A percentile compares a stretch with the other conserved stretches of the same genome.
Conservation (phyloP, 2,888 invertebrate species). For the Cataglyphis altisquamis region DNA sequence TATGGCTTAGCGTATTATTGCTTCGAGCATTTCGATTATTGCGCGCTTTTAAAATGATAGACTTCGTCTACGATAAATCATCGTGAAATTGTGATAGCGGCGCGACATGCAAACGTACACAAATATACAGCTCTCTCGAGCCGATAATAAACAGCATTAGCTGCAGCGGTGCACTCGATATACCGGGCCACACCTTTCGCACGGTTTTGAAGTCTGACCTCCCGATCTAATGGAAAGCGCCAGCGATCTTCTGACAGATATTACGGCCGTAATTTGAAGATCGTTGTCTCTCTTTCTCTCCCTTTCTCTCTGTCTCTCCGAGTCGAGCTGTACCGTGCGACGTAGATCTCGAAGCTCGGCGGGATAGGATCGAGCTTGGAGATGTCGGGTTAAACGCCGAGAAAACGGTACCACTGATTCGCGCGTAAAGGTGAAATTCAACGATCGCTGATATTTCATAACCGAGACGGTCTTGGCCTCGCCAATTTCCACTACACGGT, state of each 20-base stretch:
- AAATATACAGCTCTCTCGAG: background rate
- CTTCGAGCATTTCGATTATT: constrained; percentile 13
- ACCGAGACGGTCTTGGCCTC: background rate
- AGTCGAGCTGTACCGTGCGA: background rate
- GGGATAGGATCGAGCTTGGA: constrained; percentile 34
- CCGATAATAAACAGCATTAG: constrained; percentile 54
- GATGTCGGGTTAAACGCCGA: constrained; percentile 34
- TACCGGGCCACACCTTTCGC: constrained; percentile 77
- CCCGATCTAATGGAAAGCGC: constrained; percentile 47
- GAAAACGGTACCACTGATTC: constrained; percentile 9
- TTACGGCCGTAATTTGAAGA: constrained; percentile 37
- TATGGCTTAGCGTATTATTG: constrained; percentile 20
- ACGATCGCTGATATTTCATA: constrained; percentile 40
- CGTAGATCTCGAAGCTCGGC: constrained; percentile 17
- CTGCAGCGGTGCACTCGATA: constrained; percentile 34
- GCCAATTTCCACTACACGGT: constrained; percentile 32
- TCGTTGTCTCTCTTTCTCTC: constrained; percentile 3
- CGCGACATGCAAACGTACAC: constrained; percentile 4
- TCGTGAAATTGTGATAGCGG: constrained; percentile 31
- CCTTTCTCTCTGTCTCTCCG: background rate
- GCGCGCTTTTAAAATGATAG: constrained; percentile 28
- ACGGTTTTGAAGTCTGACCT: constrained; percentile 71
- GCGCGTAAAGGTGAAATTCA: constrained; percentile 51
- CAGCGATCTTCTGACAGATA: constrained; percentile 45
- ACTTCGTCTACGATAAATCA: constrained; percentile 20